Percentiles rank a stretch among this genome's conserved stretches.
phyloP scores from a whole-genome alignment of 2,113 vertebrate genomes.

The Chunga burmeisteri region DNA sequence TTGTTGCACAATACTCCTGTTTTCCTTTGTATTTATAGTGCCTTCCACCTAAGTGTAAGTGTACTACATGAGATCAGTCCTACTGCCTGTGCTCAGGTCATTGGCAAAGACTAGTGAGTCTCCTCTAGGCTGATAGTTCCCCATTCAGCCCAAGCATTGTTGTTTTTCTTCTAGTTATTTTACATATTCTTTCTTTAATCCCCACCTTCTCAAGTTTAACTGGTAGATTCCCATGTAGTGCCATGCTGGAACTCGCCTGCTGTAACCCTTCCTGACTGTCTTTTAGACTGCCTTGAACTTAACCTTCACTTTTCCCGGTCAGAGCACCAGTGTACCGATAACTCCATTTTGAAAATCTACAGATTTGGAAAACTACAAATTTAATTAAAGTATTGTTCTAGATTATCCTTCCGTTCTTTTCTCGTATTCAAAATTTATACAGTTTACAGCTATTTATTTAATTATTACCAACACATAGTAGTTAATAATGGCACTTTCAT shows the following conservation, averaged over 20 bases:
- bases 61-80: neutral
- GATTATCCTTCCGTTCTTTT: neutral
- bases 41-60: neutral
- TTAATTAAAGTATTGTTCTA: neutral
- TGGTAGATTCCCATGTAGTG: neutral
- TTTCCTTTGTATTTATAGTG: neutral
- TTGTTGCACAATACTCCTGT: neutral
- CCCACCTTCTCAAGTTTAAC: neutral
- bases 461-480: neutral
- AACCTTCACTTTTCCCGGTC: neutral
- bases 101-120: neutral
- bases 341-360: neutral
- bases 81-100: neutral
- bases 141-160: neutral
- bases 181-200: neutral
- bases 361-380: neutral
- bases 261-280: accelerated
- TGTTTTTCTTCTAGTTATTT: neutral
- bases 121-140: neutral
- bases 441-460: neutral
- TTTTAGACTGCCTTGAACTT: neutral
- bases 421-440: neutral
- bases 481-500: neutral
- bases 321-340: neutral
- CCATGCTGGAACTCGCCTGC: neutral